phyloP scores from a whole-genome alignment of 2,888 invertebrate genomes.

The Plagodis pulveraria region DNA sequence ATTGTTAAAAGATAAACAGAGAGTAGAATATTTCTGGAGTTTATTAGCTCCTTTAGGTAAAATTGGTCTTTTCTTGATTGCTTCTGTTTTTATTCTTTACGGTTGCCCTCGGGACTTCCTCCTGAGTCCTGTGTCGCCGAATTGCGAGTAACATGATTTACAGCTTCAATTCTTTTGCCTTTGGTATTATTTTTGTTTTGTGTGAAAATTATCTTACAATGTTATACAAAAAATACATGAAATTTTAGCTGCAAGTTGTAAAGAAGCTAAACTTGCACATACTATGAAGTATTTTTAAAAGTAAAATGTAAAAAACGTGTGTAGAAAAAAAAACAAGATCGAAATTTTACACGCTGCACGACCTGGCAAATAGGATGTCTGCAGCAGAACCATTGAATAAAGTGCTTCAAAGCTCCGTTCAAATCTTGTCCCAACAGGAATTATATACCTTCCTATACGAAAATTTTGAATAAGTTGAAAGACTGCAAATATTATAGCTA shows the following conservation, averaged over 20 bases:
- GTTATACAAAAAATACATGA: no score
- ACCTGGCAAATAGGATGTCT: conserved; percentile 54
- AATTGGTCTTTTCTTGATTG: conserved; percentile 43
- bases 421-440: background rate
- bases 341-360: conserved; percentile 38
- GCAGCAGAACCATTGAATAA: conserved; percentile 39
- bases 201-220: background rate
- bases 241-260: no score
- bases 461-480: no score
- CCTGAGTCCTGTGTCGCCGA: conserved; percentile 33
- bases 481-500: no score
- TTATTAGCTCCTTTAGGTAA: conserved; percentile 22
- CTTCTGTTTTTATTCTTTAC: conserved; percentile 44
- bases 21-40: conserved; percentile 18
- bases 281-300: no score
- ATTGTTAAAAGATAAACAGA: conserved; percentile 25
- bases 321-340: no score
- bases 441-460: background rate
- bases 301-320: no score
- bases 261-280: no score
- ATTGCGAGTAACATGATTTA: conserved; percentile 45
- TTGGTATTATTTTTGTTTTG: conserved; percentile 25
- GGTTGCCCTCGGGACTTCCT: conserved; percentile 41
- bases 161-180: conserved; percentile 38
- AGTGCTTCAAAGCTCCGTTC: conserved; percentile 10